Evolutionary conservation across 2,797 vertebrate species (phyloP), one percentile per base, ranked within the genome.

Genomic region (Gymnothorax reevesii): DNA sequence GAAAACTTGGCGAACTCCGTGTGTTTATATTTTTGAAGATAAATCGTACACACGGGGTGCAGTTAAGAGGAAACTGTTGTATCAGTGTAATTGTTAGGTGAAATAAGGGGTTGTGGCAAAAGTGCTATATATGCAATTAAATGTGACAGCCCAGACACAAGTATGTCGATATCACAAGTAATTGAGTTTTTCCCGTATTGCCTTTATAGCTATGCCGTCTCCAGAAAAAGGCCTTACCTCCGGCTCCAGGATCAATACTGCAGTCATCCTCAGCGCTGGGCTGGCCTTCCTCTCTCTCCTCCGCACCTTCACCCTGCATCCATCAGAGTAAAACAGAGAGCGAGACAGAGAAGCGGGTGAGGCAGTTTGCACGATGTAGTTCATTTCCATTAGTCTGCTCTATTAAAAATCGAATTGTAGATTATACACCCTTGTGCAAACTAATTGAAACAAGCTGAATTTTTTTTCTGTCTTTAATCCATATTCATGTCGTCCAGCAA

Each of bases 261-360:
- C 91, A 82, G 64, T 94, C 95, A 90, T 97, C 97, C 83, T 96
- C 95, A 0, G 94, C 90, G 89, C 95, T 95, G 0, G 94, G 94
- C 83, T 96, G 91, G 90, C 94, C 95, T 87, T 96, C 94, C 13
- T 96, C 93, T 54, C 93, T 95, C 17, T 97, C 97, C 85, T 96
- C 95, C 0, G 83, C 84, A 83, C 93, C 90, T 15, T 96, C 96
- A 17, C 83, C 94, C 97, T 97, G 42, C 1, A 77, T 87, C 49
- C 25, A 73, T 33, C 69, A 17, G 10, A 73, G 25, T 86, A 27
- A 85, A 59, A 86, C 80, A 15, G 77, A 57, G 57, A 54, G 15
- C 9, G 71, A 75, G 0, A 54, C 5, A 42, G 33, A 42, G 33
- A 42, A 42, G 33, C 1, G 33, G 33, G 33, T 1, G 33, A 42